Percentiles rank a stretch among this genome's conserved stretches.
Conservation (phyloP, 2,888 invertebrate genomes). For the Halocaridina rubra region DNA sequence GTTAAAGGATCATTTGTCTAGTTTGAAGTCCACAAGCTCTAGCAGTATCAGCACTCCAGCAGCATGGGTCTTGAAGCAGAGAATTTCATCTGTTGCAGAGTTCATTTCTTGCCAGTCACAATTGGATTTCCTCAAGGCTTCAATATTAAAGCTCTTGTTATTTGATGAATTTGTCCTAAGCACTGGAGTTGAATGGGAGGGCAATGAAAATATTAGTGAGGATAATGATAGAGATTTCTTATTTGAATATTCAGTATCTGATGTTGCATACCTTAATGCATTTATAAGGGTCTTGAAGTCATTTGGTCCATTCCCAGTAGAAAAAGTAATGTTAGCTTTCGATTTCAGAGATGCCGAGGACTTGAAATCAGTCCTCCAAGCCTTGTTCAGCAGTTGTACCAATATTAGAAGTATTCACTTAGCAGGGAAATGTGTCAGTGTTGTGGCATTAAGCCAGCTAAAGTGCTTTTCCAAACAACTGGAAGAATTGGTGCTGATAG, state of each 20-base stretch:
- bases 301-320: conserved; percentile 45
- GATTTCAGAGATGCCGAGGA: conserved; percentile 42
- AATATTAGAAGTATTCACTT: conserved; percentile 48
- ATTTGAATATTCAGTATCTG: conserved; percentile 37
- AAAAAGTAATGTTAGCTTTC: conserved; percentile 40
- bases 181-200: conserved; percentile 41
- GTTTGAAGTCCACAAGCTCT: conserved; percentile 29
- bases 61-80: conserved; percentile 30
- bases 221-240: conserved; percentile 35
- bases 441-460: conserved; percentile 36
- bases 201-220: conserved; percentile 13
- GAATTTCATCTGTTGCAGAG: conserved; percentile 43
- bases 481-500: conserved; percentile 46
- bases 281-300: conserved; percentile 37
- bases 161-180: conserved; percentile 48
- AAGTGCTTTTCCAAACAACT: conserved; percentile 49
- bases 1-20: conserved; percentile 37
- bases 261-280: conserved; percentile 40
- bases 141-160: conserved; percentile 39
- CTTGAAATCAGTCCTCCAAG: conserved; percentile 47
- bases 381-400: conserved; percentile 43
- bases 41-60: conserved; percentile 43
- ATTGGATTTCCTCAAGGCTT: conserved; percentile 41
- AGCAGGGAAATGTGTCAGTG: conserved; percentile 45
- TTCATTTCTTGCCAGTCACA: conserved; percentile 51